Base-by-base conservation (phyloP, 2,797 vertebrate species). In the Fistularia commersonii region DNA sequence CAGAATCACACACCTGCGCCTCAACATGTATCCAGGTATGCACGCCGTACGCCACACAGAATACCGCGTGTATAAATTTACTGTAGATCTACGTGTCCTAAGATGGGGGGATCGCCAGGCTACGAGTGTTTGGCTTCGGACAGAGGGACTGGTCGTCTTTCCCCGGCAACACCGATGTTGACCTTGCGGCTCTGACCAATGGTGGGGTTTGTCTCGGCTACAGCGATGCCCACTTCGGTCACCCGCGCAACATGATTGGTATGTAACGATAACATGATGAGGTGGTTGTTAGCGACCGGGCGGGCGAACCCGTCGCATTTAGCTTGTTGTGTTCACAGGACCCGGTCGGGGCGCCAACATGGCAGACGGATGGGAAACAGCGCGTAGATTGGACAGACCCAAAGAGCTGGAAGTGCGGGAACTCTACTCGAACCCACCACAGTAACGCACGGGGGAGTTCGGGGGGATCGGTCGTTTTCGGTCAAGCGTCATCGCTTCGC, bases 191-290 rank as follows among this genome's bases (percentile, higher is more conserved):
- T 33, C 63, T 93, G 69, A 78, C 79, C 59, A 91, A 89, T 65
- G 94, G 93, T 4, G 93, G 93, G 0, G 82, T 92, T 54, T 95
- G 93, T 57, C 85, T 94, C 1, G 90, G 92, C 13, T 93, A 87
- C 66, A 95, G 92, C 11, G 74, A 92, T 13, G 90, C 92, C 43
- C 91, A 92, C 72, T 91, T 90, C 46, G 94, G 94, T 11, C 93
- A 94, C 76, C 93, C 93, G 1, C 91, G 91, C 66, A 93, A 93
- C 67, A 89, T 94, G 73, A 93, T 94, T 79, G 91, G 93, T 93
- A 41, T 41, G 40, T 40, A 13, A 41, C 0, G 12, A 6, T 5
- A 11, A 40, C 11, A 40, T 40, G 39, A 40, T 8, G 12, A 12
- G 40, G 3, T 12, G 40, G 8, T 44, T 8, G 12, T 37, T 23